These are phyloP conservation scores for Pipa parva DNA, from an alignment of 2,113 vertebrate species.

Conservation along the genomic window DNA sequence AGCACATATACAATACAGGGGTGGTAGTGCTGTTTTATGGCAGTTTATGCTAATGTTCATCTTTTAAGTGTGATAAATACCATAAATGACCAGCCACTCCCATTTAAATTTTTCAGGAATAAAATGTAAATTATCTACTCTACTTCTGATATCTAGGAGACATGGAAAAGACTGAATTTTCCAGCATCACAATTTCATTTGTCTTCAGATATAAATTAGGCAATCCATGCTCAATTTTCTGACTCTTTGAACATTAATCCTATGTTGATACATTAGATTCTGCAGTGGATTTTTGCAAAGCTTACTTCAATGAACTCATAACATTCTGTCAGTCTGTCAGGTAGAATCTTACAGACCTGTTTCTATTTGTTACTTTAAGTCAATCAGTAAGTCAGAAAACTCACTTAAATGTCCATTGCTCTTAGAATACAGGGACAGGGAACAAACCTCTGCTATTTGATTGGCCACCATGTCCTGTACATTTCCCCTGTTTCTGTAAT, in stretches of 20 bases:
- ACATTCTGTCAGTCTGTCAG: slow-evolving; percentile 13
- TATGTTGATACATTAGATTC: slow-evolving; percentile 13
- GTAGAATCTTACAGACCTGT: neutral
- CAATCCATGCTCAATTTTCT: neutral
- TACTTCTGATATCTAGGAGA: too few species aligned
- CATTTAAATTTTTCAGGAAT: too few species aligned
- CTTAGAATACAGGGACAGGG: neutral
- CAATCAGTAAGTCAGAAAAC: neutral
- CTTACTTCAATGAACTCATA: slow-evolving; percentile 6
- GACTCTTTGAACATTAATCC: slow-evolving; percentile 15
- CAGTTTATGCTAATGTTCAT: too few species aligned
- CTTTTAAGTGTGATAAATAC: too few species aligned
- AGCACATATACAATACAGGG: too few species aligned
- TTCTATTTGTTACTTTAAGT: slow-evolving; percentile 15
- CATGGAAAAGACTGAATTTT: too few species aligned
- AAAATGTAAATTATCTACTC: too few species aligned
- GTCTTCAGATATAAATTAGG: slow-evolving; percentile 5
- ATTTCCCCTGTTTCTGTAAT: slow-evolving; percentile 22
- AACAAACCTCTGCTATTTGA: slow-evolving; percentile 10
- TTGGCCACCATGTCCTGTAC: slow-evolving; percentile 11
- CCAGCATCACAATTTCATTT: too few species aligned
- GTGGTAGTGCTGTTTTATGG: too few species aligned
- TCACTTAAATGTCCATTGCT: slow-evolving; percentile 18
- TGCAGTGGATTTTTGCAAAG: slow-evolving; percentile 3
- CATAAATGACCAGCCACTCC: too few species aligned